A percentile compares a stretch with the other conserved stretches of the same genome.
phyloP scores from a whole-genome alignment of 30 jellyfish, hydroid and myxozoan species.

The Catostylus mosaicus region DNA sequence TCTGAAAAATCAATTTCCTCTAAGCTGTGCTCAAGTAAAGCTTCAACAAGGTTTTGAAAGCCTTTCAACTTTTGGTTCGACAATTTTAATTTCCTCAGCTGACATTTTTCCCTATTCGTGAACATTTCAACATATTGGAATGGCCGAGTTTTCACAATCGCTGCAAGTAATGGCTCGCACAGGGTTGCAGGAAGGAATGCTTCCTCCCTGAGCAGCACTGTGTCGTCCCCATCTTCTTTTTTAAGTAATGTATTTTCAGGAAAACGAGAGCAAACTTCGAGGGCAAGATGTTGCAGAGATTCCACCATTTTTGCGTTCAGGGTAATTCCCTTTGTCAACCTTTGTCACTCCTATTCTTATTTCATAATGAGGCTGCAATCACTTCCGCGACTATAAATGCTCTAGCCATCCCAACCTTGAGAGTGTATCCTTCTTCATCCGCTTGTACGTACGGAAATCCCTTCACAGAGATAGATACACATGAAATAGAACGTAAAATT shows the following conservation, averaged over 20 bases:
- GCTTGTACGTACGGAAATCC: too few species aligned
- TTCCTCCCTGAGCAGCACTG: conserved; percentile 24
- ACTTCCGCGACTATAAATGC: too few species aligned
- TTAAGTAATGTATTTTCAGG: conserved; percentile 15
- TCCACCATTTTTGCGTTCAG: conserved; percentile 19
- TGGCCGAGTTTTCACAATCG: conserved; percentile 40
- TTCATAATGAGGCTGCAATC: too few species aligned
- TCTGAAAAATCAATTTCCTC: conserved; percentile 42
- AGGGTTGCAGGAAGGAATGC: conserved; percentile 58
- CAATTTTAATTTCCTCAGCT: conserved; percentile 53
- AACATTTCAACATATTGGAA: conserved; percentile 33
- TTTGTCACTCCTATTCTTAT: too few species aligned
- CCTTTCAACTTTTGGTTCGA: conserved; percentile 18
- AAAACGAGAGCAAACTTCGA: conserved; percentile 21
- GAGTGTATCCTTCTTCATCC: too few species aligned
- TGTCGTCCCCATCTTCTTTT: not conserved
- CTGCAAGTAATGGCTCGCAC: conserved; percentile 66
- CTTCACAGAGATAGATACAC: too few species aligned
- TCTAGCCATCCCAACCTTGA: too few species aligned
- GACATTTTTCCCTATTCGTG: conserved; percentile 46
- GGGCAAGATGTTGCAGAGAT: conserved; percentile 17
- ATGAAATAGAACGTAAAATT: too few species aligned
- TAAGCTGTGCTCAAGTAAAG: conserved; percentile 50
- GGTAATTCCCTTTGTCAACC: too few species aligned
- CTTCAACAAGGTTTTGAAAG: conserved; percentile 45